Conservation (phyloP, 2,113 vertebrate genomes). For the zebrafish (Danio rerio) region GRCz12tu NC_133176.1:21421001-21421500, state of each 20-base stretch:
- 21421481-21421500: background rate
- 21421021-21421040: background rate
- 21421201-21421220: background rate
- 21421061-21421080: background rate
- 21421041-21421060: background rate
- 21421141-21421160: background rate
- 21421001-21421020: too few relatives aligned
- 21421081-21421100: background rate
- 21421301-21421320: background rate
- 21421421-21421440: conserved; percentile 8
- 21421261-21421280: background rate
- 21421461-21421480: background rate
- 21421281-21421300: background rate
- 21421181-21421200: background rate
- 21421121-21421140: background rate
- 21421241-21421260: conserved; percentile 5
- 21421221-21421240: background rate
- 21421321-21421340: conserved; percentile 13
- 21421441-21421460: background rate
- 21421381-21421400: conserved; percentile 4
- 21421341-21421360: conserved; percentile 16
- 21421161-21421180: background rate
- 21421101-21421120: background rate
- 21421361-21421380: conserved; percentile 1
- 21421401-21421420: background rate